Evolutionary conservation across 2,113 vertebrate species (phyloP).

Genomic region (Charadrius vociferus): DNA sequence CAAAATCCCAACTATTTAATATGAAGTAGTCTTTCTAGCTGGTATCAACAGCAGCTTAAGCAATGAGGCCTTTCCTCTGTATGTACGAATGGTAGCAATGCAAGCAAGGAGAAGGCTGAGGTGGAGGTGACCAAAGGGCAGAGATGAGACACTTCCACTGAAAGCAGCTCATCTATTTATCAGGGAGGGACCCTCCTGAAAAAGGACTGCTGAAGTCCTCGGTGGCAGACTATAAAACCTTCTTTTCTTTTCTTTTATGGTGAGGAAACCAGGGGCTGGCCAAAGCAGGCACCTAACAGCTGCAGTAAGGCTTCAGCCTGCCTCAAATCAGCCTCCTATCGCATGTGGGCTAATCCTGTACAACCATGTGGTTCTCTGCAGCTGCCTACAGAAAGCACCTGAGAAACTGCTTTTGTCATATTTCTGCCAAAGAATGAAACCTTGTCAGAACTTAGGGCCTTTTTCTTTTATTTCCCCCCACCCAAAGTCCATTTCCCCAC

Average conservation of each 20-base stretch:
- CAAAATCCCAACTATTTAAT: neutral
- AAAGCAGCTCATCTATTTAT: neutral
- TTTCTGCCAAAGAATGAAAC: neutral
- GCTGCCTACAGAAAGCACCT: neutral
- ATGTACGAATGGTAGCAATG: neutral
- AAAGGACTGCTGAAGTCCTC: neutral
- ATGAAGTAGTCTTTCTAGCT: neutral
- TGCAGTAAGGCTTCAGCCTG: neutral
- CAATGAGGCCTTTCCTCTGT: neutral
- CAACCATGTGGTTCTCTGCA: fast-evolving
- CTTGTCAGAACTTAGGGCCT: neutral
- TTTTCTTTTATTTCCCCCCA: neutral
- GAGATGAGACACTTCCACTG: neutral
- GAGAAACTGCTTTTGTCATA: neutral
- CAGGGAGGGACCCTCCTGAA: neutral
- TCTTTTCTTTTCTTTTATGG: neutral
- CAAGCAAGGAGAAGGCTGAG: neutral
- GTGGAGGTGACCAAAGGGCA: neutral
- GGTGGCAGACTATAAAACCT: neutral
- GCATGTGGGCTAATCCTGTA: fast-evolving
- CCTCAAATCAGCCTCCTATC: fast-evolving
- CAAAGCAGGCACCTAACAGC: neutral
- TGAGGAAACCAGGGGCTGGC: neutral
- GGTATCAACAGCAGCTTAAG: neutral
- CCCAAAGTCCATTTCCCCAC: neutral